Evolutionary conservation across 2,797 vertebrate genomes (phyloP).

Genomic region (Manis crassicaudata): DNA sequence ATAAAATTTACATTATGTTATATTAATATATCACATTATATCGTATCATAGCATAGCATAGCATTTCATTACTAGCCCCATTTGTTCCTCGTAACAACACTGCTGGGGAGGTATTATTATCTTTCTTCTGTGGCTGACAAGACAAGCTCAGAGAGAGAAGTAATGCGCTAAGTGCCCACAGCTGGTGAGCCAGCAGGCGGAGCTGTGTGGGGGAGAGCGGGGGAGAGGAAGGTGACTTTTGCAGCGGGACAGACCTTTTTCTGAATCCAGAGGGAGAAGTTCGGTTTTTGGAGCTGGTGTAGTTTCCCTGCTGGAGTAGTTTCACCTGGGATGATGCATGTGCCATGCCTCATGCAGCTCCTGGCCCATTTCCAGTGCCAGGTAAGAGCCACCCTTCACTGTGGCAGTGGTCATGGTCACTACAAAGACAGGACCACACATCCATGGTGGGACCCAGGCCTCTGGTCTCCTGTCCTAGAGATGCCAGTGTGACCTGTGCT

Average conservation of each 20-base stretch:
- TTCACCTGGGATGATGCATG: accelerated
- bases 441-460: accelerated
- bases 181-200: accelerated
- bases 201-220: accelerated
- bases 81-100: background rate
- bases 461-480: background rate
- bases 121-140: background rate
- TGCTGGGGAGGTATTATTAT: background rate
- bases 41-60: background rate
- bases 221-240: accelerated
- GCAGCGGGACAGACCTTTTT: too few species aligned
- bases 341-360: background rate
- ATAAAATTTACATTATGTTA: background rate
- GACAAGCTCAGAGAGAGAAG: background rate
- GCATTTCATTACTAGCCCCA: background rate
- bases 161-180: background rate
- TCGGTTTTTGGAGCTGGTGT: too few species aligned
- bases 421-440: too few species aligned
- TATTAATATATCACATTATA: background rate
- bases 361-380: accelerated
- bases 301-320: accelerated
- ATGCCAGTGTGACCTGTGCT: background rate
- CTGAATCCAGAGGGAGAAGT: background rate
- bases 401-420: accelerated
- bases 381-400: accelerated